These are phyloP conservation scores for Papio anubis DNA, from an alignment of 2,113 vertebrate species.

Conservation along the genomic window DNA sequence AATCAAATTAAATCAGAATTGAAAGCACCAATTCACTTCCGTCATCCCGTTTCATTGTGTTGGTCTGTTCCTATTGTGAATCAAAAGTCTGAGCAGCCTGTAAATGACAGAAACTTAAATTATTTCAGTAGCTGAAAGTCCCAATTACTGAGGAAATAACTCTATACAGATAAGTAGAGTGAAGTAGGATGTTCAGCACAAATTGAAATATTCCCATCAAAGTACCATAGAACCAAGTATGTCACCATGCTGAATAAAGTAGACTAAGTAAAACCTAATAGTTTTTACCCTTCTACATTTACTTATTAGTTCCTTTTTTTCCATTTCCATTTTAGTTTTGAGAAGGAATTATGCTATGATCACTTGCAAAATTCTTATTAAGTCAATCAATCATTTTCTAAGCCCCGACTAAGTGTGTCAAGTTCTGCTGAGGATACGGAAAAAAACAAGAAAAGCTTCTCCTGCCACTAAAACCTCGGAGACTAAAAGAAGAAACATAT, in stretches of 20 bases:
- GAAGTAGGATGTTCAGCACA: background rate
- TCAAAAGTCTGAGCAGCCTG: slow-evolving; percentile 47
- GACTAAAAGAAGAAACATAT: background rate
- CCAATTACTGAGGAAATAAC: slow-evolving; percentile 51
- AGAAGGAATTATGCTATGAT: background rate
- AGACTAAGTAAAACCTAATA: background rate
- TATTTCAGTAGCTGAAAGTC: slow-evolving; percentile 14
- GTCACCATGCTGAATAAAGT: background rate
- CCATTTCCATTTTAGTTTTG: background rate
- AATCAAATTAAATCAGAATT: slow-evolving; percentile 58
- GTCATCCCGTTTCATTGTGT: background rate
- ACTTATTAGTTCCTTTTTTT: background rate
- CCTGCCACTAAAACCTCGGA: background rate
- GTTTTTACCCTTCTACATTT: background rate
- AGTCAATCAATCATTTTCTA: background rate
- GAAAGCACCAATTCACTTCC: slow-evolving; percentile 52
- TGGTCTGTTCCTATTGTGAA: slow-evolving; percentile 37
- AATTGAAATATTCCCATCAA: slow-evolving; percentile 12
- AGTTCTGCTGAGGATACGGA: background rate
- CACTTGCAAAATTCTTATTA: background rate
- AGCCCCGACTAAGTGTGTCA: background rate
- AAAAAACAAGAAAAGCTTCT: background rate
- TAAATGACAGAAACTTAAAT: slow-evolving; percentile 63
- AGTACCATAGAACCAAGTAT: background rate
- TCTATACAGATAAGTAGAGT: background rate